phyloP scores from a whole-genome alignment of 2,113 vertebrate genomes.

The Scalopus aquaticus region DNA sequence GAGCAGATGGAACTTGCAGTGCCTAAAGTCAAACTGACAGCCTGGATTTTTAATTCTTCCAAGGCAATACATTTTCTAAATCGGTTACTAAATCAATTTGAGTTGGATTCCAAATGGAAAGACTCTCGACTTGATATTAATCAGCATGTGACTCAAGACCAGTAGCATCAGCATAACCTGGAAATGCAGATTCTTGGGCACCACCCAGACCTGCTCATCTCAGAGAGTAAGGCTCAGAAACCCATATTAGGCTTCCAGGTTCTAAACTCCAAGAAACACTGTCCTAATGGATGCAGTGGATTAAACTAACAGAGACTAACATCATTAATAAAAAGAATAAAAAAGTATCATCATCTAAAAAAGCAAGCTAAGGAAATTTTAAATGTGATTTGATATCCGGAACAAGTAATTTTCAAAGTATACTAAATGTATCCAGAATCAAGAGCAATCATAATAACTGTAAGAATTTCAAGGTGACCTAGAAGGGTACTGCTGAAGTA shows the following conservation, averaged over 20 bases:
- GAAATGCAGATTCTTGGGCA: background rate
- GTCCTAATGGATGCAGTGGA: background rate
- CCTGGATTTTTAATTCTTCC: background rate
- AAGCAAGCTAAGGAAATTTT: background rate
- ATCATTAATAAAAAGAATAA: background rate
- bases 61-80: background rate
- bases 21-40: background rate
- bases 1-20: background rate
- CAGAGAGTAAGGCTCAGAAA: background rate
- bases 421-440: background rate
- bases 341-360: background rate
- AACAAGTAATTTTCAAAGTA: conserved; percentile 8
- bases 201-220: background rate
- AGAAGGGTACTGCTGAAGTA: conserved; percentile 22
- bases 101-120: background rate
- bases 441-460: conserved; percentile 26
- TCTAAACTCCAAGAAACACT: background rate
- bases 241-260: background rate
- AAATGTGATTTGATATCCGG: conserved; percentile 6
- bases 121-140: background rate
- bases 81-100: background rate
- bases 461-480: conserved; percentile 41
- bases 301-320: background rate
- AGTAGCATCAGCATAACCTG: accelerated
- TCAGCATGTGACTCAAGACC: background rate